These are phyloP conservation scores for Calliphora vicina DNA, from an alignment of 1,140 invertebrate species.

Conservation along the genomic window DNA sequence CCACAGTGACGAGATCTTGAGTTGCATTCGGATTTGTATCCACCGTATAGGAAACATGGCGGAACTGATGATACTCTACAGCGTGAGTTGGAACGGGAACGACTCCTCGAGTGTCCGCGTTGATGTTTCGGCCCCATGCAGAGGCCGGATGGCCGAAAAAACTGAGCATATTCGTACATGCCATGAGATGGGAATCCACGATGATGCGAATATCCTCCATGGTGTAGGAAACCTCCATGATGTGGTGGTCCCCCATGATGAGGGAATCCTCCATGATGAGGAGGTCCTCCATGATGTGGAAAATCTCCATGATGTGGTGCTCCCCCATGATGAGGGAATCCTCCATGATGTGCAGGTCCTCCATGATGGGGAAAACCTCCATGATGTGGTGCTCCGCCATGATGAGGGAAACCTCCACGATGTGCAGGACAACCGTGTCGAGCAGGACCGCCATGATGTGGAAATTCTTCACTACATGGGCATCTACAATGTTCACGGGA, in stretches of 20 bases:
- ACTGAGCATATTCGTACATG: neutral
- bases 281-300: neutral
- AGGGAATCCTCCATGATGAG: neutral
- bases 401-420: neutral
- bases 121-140: neutral
- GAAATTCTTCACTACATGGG: neutral
- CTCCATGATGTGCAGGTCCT: neutral
- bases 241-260: neutral
- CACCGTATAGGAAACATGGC: neutral
- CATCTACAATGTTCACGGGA: neutral
- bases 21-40: neutral
- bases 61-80: neutral
- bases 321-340: neutral
- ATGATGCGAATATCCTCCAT: neutral
- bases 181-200: neutral
- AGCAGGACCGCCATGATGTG: neutral
- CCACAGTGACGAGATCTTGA: neutral
- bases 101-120: neutral
- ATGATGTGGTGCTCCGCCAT: neutral
- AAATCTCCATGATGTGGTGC: neutral
- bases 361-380: neutral
- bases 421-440: neutral
- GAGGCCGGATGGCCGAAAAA: neutral
- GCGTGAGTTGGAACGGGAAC: neutral
- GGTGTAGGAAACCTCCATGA: neutral